Percentiles rank a stretch among this genome's conserved stretches.
Conservation (phyloP, 2,113 vertebrate genomes). For the Zosterops hypoxanthus region DNA sequence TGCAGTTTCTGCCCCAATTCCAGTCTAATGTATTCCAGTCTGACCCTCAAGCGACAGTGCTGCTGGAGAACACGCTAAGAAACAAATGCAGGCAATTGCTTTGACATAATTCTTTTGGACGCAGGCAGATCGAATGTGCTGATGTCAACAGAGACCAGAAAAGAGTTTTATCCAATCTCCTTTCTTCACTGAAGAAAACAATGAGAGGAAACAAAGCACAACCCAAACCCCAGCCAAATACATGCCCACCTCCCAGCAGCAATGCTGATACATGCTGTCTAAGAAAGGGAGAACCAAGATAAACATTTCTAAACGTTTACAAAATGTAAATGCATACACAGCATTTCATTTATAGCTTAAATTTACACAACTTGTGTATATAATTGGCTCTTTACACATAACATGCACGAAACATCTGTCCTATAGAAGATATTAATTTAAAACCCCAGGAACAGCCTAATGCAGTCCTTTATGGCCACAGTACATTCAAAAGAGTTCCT, state of each 20-base stretch:
- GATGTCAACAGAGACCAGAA: slow-evolving; percentile 55
- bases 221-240: not conserved
- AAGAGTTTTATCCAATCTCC: not conserved
- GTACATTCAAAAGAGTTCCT: not conserved
- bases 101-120: slow-evolving; percentile 55
- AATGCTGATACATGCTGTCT: not conserved
- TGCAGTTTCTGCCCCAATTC: slow-evolving; percentile 58
- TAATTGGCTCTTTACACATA: not conserved
- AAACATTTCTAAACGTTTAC: not conserved
- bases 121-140: slow-evolving; percentile 35
- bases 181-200: slow-evolving; percentile 1
- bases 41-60: slow-evolving; percentile 19
- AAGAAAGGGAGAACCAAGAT: not conserved
- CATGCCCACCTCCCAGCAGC: not conserved
- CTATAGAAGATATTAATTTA: not conserved
- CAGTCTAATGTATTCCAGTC: slow-evolving; percentile 39
- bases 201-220: slow-evolving; percentile 17
- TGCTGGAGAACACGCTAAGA: slow-evolving; percentile 10
- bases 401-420: not conserved
- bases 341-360: not conserved
- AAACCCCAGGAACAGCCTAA: not conserved
- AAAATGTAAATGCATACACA: not conserved
- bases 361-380: not conserved
- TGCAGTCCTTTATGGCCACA: not conserved
- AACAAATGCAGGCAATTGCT: slow-evolving; percentile 40